phyloP scores from a whole-genome alignment of 2,797 vertebrate species.

The Mycteria americana region DNA sequence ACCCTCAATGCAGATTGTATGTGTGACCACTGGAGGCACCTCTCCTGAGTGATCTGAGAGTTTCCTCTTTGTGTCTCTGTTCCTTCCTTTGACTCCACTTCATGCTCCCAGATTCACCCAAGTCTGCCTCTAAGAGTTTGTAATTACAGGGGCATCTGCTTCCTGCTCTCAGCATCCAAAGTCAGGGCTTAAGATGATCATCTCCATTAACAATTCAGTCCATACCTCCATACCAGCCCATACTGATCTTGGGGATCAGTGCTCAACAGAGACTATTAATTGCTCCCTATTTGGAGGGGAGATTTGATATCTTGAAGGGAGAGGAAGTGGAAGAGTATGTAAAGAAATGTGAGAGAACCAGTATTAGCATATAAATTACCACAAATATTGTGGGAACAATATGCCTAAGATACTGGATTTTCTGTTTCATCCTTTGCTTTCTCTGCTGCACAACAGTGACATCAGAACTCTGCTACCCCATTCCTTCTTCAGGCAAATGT shows the following conservation, averaged over 20 bases:
- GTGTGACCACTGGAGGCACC: background rate
- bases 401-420: background rate
- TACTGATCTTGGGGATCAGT: background rate
- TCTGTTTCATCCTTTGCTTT: background rate
- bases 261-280: background rate
- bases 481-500: background rate
- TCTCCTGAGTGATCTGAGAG: background rate
- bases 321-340: background rate
- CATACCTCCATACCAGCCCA: background rate
- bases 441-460: background rate
- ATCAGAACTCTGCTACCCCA: background rate
- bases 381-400: background rate
- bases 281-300: background rate
- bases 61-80: background rate
- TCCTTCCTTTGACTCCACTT: background rate
- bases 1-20: background rate
- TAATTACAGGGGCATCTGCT: background rate
- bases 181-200: background rate
- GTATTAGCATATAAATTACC: background rate
- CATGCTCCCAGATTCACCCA: background rate
- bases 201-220: background rate
- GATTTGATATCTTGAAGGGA: background rate
- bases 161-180: background rate
- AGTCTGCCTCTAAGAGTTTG: background rate
- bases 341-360: background rate